Percentiles rank a stretch among this genome's conserved stretches.
Conservation (phyloP, 2,113 vertebrate species). For the Orthonyx spaldingii region DNA sequence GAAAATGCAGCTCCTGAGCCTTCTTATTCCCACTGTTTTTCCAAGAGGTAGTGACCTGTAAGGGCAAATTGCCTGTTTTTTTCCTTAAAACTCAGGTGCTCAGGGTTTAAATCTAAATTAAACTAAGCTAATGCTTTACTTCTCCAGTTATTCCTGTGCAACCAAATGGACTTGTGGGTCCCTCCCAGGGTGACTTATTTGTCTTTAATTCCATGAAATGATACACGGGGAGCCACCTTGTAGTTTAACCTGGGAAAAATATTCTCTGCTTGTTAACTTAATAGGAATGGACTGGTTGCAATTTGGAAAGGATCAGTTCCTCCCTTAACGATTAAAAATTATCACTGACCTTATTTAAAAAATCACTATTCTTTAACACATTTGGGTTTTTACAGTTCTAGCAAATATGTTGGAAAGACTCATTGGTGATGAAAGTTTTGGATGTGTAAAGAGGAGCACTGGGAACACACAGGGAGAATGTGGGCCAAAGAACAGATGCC, state of each 20-base stretch:
- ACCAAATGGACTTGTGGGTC: not conserved
- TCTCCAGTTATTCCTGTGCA: not conserved
- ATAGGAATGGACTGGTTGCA: not conserved
- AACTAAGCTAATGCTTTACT: not conserved
- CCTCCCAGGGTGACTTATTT: not conserved
- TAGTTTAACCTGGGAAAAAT: not conserved
- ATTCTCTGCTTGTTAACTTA: not conserved
- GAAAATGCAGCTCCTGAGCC: not conserved
- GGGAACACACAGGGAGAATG: not conserved
- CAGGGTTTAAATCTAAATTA: not conserved
- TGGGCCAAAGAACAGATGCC: not conserved
- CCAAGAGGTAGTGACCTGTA: not conserved
- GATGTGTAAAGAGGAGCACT: not conserved
- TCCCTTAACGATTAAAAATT: not conserved
- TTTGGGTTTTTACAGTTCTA: not conserved
- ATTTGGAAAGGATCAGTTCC: not conserved
- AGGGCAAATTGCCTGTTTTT: not conserved
- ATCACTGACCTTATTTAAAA: not conserved
- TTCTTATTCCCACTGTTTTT: not conserved
- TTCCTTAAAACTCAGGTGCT: not conserved
- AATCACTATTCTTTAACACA: not conserved
- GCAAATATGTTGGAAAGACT: not conserved
- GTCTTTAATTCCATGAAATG: not conserved
- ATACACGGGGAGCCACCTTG: accelerated
- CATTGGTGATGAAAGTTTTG: not conserved